Percentiles rank a stretch among this genome's conserved stretches.
phyloP scores from a whole-genome alignment of 2,113 vertebrate species.

The Sorex fumeus region DNA sequence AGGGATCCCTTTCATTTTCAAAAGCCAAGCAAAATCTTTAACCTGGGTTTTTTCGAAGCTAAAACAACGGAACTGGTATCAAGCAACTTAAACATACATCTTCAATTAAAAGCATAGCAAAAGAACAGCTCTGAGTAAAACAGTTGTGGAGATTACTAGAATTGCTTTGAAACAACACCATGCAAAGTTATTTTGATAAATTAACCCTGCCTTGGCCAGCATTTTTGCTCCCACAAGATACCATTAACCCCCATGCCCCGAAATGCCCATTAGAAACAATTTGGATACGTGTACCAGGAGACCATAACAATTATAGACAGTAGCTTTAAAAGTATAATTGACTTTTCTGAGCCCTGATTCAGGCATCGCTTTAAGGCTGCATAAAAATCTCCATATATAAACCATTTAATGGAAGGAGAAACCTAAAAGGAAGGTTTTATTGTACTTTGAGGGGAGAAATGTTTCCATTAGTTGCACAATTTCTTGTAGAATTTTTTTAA shows the following conservation, averaged over 20 bases:
- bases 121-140: slow-evolving; percentile 47
- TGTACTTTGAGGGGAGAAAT: slow-evolving; percentile 73
- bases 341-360: slow-evolving; percentile 85
- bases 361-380: slow-evolving; percentile 83
- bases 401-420: slow-evolving; percentile 87
- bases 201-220: slow-evolving; percentile 86
- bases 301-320: slow-evolving; percentile 87
- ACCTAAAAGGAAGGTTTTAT: slow-evolving; percentile 84
- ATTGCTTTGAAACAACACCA: slow-evolving; percentile 69
- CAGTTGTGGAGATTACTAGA: slow-evolving; percentile 65
- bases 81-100: slow-evolving; percentile 50
- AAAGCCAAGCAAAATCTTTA: slow-evolving; percentile 86
- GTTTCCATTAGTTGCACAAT: slow-evolving; percentile 84
- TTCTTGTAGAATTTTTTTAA: slow-evolving; percentile 57
- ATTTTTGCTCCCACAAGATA: slow-evolving; percentile 83
- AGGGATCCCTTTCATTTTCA: neutral
- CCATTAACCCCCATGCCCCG: slow-evolving; percentile 86
- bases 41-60: slow-evolving; percentile 86
- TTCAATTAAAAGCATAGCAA: slow-evolving; percentile 46
- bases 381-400: slow-evolving; percentile 83
- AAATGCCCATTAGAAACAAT: slow-evolving; percentile 88
- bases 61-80: slow-evolving; percentile 85
- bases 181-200: slow-evolving; percentile 86
- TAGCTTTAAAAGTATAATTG: slow-evolving; percentile 88
- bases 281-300: slow-evolving; percentile 81